Base-by-base conservation (phyloP, 2,113 vertebrate genomes). In the Dasypus novemcinctus region DNA sequence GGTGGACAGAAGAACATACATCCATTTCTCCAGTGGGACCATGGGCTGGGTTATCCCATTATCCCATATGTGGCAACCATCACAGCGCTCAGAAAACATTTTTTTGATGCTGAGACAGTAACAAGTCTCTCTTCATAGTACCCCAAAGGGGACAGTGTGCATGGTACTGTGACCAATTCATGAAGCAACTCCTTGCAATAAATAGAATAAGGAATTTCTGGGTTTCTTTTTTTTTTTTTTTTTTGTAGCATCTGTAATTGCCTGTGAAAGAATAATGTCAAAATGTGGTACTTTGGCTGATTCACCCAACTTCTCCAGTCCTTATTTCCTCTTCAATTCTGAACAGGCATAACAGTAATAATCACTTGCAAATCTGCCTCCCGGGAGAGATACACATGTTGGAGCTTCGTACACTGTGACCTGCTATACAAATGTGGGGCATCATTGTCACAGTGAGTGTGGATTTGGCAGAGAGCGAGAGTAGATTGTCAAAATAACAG, bases 31-130 rank as follows among this genome's bases (percentile, higher is more conserved):
- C 33, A 61, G 85, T 31, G 29, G 38, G 25, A 49, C 14, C 13
- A 33, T 25, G 54, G 0, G 1, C 20, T 10, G 2, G 2, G 8
- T 46, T 36, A 36, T n/a, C 15, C 7, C 46, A 49, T 49, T 49
- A 49, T 49, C 46, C 46, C 46, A 49, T 49, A 49, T 49, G 8
- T 49, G 29, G 33, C 29, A 68, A 46, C 23, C 52, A n/a, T 5
- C 4, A 43, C 25, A 14, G 0, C 33, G 21, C 68, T 76, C 33
- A 20, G 69, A 2, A 89, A 5, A 68, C 8, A 13, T 36, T 93
- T 33, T 64, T 23, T 43, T 23, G 15, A 6, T 69, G 33, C 21
- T 80, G 72, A 87, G 75, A 52, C 21, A 3, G 69, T 74, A 63
- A 78, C 54, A 38, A 7, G 2, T 41, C 69, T 75, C 75, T 92